These are phyloP conservation scores for Anagrus nilaparvatae DNA, from an alignment of 1,140 invertebrate species.

Conservation along the genomic window DNA sequence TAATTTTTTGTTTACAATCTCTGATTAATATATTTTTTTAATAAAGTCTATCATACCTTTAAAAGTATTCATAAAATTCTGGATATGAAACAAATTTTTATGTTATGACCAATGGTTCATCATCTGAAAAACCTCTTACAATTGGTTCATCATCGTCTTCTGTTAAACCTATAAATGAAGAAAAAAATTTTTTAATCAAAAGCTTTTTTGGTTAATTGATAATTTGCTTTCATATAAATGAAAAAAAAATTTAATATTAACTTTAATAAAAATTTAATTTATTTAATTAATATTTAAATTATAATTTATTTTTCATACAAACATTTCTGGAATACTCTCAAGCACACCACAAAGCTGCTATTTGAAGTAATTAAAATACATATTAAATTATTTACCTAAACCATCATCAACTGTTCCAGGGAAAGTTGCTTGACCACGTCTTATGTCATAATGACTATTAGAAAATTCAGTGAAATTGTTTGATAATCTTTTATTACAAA, in stretches of 20 bases:
- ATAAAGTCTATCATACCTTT: no score
- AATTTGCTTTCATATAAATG: background rate
- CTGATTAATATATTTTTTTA: background rate
- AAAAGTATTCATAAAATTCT: background rate
- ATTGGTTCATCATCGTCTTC: constrained; percentile 80
- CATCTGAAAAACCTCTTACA: constrained; percentile 85
- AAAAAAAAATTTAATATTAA: background rate
- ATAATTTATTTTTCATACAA: no score
- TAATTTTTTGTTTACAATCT: background rate
- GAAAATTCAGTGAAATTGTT: constrained; percentile 72
- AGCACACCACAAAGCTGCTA: no score
- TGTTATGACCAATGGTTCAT: constrained; percentile 85
- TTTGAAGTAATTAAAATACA: constrained; percentile 8
- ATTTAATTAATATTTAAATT: no score
- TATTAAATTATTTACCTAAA: constrained; percentile 42
- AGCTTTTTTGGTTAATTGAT: background rate
- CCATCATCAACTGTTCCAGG: constrained; percentile 50
- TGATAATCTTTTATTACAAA: constrained; percentile 64
- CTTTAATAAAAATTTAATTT: no score
- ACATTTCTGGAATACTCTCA: no score
- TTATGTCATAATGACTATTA: constrained; percentile 76
- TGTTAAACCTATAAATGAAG: constrained; percentile 32
- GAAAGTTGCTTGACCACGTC: constrained; percentile 77
- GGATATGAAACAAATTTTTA: constrained; percentile 45
- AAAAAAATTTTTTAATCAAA: constrained; percentile 16